Base-by-base conservation (phyloP, 2,113 vertebrate species). In the Menidia beryllina region DNA sequence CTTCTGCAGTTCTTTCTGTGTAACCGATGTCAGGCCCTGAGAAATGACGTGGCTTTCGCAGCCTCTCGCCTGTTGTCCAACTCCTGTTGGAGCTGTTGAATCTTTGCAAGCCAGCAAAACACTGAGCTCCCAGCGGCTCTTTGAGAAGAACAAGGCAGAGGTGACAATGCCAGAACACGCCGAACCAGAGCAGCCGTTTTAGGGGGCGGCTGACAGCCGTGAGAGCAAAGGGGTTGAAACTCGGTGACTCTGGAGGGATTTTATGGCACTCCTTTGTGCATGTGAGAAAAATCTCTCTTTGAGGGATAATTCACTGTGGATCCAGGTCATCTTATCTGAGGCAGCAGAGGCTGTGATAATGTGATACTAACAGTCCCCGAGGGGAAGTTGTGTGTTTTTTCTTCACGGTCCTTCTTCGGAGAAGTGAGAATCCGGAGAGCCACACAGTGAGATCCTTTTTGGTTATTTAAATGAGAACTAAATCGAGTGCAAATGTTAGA, bases 11-110 rank as follows among this genome's bases (percentile, higher is more conserved):
- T 45, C 57, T 47, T 45, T 48, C 68, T 64, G 41, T 25, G 27
- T 69, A 65, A 73, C 64, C 69, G 64, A 66, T 47, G 64, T 77
- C 74, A 65, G 64, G 19, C 63, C 24, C 36, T 5, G 55, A 74
- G 60, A 30, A 48, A 50, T 17, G 36, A 25, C 53, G 41, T 41
- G 36, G 20, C 63, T 26, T 30, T 27, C 2, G 14, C 48, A 62
- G 57, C 52, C n/a, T 26, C 13, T 45, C 2, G 55, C n/a, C 59
- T 27, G 48, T 12, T 17, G 30, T 55, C 41, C 30, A 27, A 60
- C 49, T 55, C 19, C 19, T 69, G 39, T n/a, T 50, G 39, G 55
- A 57, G 36, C 19, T 15, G 49, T 19, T 8, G 57, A 58, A 15
- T 8, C 61, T 63, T 59, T 41, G 49, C 39, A 43, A 34, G 49